Base-by-base conservation (phyloP, 2,888 invertebrate species). In the Leptopilina drosophilae region DNA sequence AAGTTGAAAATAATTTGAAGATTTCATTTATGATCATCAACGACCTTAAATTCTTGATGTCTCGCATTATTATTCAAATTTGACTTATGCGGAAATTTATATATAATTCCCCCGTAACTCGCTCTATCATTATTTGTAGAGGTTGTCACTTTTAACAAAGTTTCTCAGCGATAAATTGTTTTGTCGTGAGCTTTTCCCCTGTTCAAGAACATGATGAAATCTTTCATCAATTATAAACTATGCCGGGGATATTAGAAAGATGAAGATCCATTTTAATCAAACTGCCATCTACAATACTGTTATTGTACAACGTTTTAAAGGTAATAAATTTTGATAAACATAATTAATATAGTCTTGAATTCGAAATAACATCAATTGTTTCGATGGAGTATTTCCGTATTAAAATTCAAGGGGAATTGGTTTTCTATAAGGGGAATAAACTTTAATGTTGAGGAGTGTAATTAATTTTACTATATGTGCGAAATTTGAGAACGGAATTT, bases 91-190 rank as follows among this genome's bases (percentile, higher is more conserved):
- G 42, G 62, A 76, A 64, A 42, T 75, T 56, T 40, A 59, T 40
- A 75, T 56, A 67, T 65, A 76, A 76, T 62, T 77, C 77, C 66
- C 59, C 15, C 65, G 9, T 11, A 49, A 11, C 49, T 53, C 77
- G 53, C 59, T 49, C 75, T 80, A 75, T 76, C 77, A 82, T 80
- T 82, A 80, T 75, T 82, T 80, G 80, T 78, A 53, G 78, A 76
- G 64, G 53, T 78, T 78, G 83, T 78, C 79, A 79, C 78, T 80
- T 81, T 79, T 59, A 65, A 76, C 64, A 53, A 78, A 73, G 26
- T 64, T 80, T 66, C 46, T 20, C 62, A 11, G 69, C 78, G 64
- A 83, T 78, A 81, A 80, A 83, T 83, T 73, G 78, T 77, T 40
- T 62, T 64, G 33, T 67, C 69, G 33, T 62, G 49, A 56, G 62